Evolutionary conservation across 2,797 vertebrate genomes (phyloP).

Genomic region (Garrulus glandarius): DNA sequence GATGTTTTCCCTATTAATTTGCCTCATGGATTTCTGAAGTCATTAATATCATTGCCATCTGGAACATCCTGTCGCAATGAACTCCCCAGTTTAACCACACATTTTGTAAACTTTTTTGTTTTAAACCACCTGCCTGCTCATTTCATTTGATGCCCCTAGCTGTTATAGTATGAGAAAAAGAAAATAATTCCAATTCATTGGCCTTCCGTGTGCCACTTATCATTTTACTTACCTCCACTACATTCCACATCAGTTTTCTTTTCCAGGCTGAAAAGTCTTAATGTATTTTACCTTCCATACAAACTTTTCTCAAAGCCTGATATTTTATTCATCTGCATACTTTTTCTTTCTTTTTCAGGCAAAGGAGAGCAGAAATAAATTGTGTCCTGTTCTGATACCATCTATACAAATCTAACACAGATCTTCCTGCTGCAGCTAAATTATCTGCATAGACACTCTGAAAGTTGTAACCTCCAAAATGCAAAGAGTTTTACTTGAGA

Average conservation of each 20-base stretch:
- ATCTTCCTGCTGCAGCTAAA: not conserved
- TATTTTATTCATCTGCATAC: not conserved
- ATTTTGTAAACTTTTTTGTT: not conserved
- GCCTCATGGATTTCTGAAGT: not conserved
- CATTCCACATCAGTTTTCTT: not conserved
- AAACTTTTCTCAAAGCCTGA: not conserved
- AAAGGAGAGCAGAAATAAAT: not conserved
- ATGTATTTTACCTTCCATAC: not conserved
- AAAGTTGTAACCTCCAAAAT: not conserved
- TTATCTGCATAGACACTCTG: not conserved
- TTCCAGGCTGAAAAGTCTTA: not conserved
- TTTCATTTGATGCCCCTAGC: not conserved
- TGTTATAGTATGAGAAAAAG: not conserved
- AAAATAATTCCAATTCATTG: not conserved
- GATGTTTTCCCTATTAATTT: not conserved
- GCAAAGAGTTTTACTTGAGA: not conserved
- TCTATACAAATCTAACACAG: fast-evolving
- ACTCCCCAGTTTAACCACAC: not conserved
- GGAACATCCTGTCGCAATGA: not conserved
- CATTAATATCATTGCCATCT: not conserved
- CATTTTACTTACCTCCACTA: not conserved
- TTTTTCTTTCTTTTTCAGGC: not conserved
- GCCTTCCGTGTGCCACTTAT: not conserved
- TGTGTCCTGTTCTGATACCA: not conserved
- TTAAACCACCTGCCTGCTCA: not conserved